phyloP scores from a whole-genome alignment of 2,113 vertebrate genomes.

The Cottus gobio region DNA sequence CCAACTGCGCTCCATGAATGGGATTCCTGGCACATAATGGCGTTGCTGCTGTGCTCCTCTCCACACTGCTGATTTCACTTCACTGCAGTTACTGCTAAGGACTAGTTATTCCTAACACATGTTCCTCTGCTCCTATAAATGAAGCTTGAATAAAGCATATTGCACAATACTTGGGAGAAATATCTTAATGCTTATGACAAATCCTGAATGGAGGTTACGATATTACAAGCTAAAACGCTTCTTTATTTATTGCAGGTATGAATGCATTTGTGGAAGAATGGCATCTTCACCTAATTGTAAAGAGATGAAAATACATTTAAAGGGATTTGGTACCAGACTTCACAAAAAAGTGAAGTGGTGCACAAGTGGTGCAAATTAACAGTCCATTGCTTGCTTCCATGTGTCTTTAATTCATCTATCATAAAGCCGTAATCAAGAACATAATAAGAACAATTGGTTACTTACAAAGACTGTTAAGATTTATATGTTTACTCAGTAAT shows the following conservation, averaged over 20 bases:
- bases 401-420: slow-evolving; percentile 35
- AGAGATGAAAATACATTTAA: not conserved
- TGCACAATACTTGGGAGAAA: slow-evolving; percentile 4
- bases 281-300: not conserved
- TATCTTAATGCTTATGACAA: not conserved
- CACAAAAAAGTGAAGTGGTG: slow-evolving; percentile 14
- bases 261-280: slow-evolving; percentile 3
- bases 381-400: slow-evolving; percentile 35
- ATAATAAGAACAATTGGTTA: slow-evolving; percentile 19
- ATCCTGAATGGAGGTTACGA: slow-evolving; percentile 8
- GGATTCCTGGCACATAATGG: slow-evolving; percentile 55
- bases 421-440: slow-evolving; percentile 27
- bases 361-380: slow-evolving; percentile 23
- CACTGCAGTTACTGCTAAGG: slow-evolving; percentile 62
- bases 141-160: not conserved
- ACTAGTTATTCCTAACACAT: slow-evolving; percentile 40
- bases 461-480: slow-evolving; percentile 4
- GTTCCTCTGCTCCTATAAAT: not conserved
- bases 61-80: slow-evolving; percentile 57
- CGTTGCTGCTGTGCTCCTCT: slow-evolving; percentile 53
- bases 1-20: slow-evolving; percentile 58
- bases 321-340: not conserved
- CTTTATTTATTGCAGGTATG: slow-evolving; percentile 14
- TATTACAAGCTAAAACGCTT: not conserved
- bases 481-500: slow-evolving; percentile 15